Base-by-base conservation (phyloP, 2,888 invertebrate species). In the Drosophila basisetae region DNA sequence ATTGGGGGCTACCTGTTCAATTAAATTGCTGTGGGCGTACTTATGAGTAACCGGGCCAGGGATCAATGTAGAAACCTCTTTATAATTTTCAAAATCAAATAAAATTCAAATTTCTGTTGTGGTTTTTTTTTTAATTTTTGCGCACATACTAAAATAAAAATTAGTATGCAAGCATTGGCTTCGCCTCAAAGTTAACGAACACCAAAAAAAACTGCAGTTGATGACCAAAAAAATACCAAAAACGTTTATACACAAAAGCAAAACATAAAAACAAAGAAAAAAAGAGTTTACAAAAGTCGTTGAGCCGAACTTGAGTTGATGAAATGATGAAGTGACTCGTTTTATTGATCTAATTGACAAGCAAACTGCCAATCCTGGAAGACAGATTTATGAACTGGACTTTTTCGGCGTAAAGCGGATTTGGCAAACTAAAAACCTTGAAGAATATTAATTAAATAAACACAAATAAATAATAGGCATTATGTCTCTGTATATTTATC, bases 261-360 rank as follows among this genome's bases (percentile, higher is more conserved):
- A 47, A 53, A n/a, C 13, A 13, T 5, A 55, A 16, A n/a, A 39
- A 28, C 3, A 50, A 25, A 18, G 30, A 28, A 49, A 25, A 25
- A 60, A 39, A 50, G n/a, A 39, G 37, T 54, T 50, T 41, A 54
- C 56, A 78, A 73, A 72, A 68, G 78, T 76, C 78, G 64, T 77
- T 73, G 76, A 68, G 78, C 73, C 58, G 58, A 28, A 59, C 56
- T 54, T 52, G 50, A 68, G 50, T 62, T 63, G 67, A 50, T 58
- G 53, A 69, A 63, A 35, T 83, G 76, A 74, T 83, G 70, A 54
- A 84, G 55, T 74, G 82, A 76, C 61, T 71, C 52, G 56, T 72
- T 73, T 84, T 65, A 87, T 82, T 73, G 84, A 78, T 77, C 78
- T 77, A 84, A 87, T 84, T 89, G 89, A 66, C 73, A 77, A 72